phyloP scores from a whole-genome alignment of 2,797 vertebrate genomes.

The Vespertilio murinus region DNA sequence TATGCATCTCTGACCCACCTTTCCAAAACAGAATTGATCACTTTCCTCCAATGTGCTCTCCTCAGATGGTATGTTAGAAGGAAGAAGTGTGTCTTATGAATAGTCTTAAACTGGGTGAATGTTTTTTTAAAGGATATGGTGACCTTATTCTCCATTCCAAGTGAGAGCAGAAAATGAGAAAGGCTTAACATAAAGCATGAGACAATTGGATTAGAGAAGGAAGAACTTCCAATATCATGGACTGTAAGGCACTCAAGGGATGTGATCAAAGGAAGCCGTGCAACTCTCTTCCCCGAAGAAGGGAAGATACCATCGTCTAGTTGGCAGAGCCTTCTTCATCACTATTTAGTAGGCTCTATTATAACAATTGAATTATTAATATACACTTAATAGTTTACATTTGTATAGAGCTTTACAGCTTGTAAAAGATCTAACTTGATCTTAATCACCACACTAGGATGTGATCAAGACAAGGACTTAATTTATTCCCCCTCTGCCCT shows the following conservation, averaged over 20 bases:
- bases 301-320: not conserved
- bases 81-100: constrained; percentile 44
- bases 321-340: constrained; percentile 5
- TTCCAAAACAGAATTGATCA: constrained; percentile 51
- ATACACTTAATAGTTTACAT: constrained; percentile 62
- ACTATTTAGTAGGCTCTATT: constrained; percentile 34
- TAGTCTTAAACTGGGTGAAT: constrained; percentile 56
- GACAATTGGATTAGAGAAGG: constrained; percentile 53
- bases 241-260: constrained; percentile 21
- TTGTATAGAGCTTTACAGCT: constrained; percentile 47
- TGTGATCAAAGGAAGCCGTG: not conserved
- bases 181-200: constrained; percentile 37
- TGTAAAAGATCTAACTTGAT: constrained; percentile 56
- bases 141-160: constrained; percentile 65
- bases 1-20: constrained; percentile 42
- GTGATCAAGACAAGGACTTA: constrained; percentile 63
- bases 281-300: constrained; percentile 8
- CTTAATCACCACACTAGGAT: constrained; percentile 39
- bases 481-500: not conserved
- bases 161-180: constrained; percentile 56
- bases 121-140: constrained; percentile 47
- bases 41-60: constrained; percentile 37
- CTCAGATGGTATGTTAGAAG: constrained; percentile 51
- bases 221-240: constrained; percentile 49
- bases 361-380: constrained; percentile 62